Conservation (phyloP, 1,140 invertebrate genomes). For the Leptonema lineaticorne region DNA sequence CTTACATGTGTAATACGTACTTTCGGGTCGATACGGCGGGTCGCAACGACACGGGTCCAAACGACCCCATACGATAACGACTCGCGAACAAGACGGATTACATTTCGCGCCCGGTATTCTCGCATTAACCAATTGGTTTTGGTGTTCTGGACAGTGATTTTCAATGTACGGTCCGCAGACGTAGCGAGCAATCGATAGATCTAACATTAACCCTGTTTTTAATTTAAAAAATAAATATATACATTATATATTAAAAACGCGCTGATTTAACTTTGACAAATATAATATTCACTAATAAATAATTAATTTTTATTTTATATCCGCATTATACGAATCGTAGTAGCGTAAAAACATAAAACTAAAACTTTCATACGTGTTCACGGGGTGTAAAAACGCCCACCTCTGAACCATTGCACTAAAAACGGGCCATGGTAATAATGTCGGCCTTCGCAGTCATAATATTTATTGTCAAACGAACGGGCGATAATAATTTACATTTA, state of each 20-base stretch:
- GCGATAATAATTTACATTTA: slow-evolving; percentile 4
- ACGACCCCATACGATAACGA: background rate
- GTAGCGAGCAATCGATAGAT: too few relatives aligned
- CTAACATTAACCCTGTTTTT: too few relatives aligned
- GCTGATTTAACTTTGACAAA: too few relatives aligned
- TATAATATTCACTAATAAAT: background rate
- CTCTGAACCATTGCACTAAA: background rate
- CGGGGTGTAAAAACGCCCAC: background rate
- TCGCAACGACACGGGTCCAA: background rate
- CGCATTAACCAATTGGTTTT: too few relatives aligned
- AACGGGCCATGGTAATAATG: background rate
- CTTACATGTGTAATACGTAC: too few relatives aligned
- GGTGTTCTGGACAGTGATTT: too few relatives aligned
- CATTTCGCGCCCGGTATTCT: slow-evolving; percentile 28
- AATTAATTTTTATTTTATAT: background rate
- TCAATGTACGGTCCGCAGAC: too few relatives aligned
- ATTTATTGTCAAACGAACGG: background rate
- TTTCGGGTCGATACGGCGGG: background rate
- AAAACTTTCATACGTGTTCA: background rate
- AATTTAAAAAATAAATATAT: too few relatives aligned
- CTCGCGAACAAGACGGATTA: slow-evolving; percentile 34
- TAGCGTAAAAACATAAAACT: too few relatives aligned
- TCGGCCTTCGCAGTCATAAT: background rate
- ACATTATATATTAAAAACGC: too few relatives aligned
- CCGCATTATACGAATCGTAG: background rate